Evolutionary conservation across 2,113 vertebrate species (phyloP), one percentile per base, ranked within the genome.

Genomic region (Corythornis vintsioides): DNA sequence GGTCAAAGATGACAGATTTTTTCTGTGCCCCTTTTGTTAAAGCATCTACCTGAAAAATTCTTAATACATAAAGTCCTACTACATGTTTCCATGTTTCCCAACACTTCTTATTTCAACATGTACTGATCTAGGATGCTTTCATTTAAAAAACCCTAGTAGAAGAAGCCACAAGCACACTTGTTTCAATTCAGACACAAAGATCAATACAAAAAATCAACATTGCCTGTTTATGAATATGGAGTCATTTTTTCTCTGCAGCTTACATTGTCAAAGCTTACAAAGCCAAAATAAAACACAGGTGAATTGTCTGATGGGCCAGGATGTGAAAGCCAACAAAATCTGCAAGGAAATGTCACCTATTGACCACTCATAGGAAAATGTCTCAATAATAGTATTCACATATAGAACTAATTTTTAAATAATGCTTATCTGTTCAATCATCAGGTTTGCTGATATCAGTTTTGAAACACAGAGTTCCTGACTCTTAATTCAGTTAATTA

Each of bases 301-400:
- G 12, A 33, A 7, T 40, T 47, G 48, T 63, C 65, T 43, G 0
- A 20, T 7, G 4, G 15, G 13, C 5, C 2, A 9, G 8, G 8
- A 24, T 6, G 11, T 4, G 15, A n/a, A 8, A 40, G 3, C 3
- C 29, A 63, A 21, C 13, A 61, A 65, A 69, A 45, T 47, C 40
- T 53, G 73, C 57, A n/a, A 63, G 69, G 13, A 71, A 77, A 71
- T 9, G 19, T 80, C n/a, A 79, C 0, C 5, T 84, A 19, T 52
- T 92, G 40, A 52, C 53, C 40, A 40, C 15, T 60, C 38, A 29
- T 13, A 56, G 28, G 31, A 45, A 92, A 69, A 72, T 47, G 19
- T 61, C 29, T 61, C 24, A 63, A 3, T 48, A 47, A 25, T 28
- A 66, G 13, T 45, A 21, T 86, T 55, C 24, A 76, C 24, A 7